phyloP scores from a whole-genome alignment of 2,888 invertebrate genomes.

The Amphiduros pacificus region DNA sequence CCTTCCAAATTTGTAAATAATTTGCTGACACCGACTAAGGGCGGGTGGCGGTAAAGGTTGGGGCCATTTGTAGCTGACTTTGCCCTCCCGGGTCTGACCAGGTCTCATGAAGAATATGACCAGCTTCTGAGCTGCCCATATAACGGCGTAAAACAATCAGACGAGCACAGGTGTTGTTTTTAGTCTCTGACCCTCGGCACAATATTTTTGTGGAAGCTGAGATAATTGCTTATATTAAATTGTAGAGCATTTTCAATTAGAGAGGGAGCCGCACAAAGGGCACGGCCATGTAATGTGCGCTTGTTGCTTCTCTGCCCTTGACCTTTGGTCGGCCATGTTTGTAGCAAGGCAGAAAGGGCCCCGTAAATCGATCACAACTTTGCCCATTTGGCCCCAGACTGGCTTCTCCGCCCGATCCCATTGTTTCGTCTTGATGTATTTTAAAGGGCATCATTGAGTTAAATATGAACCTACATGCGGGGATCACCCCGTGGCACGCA shows the following conservation, averaged over 20 bases:
- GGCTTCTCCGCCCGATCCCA: too few relatives aligned
- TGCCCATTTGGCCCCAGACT: slow-evolving; percentile 3
- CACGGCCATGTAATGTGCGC: too few relatives aligned
- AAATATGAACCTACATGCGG: too few relatives aligned
- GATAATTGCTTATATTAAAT: slow-evolving; percentile 4
- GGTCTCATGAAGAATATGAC: too few relatives aligned
- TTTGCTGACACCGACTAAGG: not conserved
- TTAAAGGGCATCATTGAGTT: too few relatives aligned
- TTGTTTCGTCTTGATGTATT: slow-evolving; percentile 1
- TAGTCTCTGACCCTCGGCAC: not conserved
- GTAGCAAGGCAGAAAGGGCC: too few relatives aligned
- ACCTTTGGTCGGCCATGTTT: too few relatives aligned
- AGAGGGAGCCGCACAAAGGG: not conserved
- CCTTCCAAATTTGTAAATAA: slow-evolving; percentile 3
- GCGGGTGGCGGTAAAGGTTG: not conserved
- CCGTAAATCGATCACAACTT: not conserved
- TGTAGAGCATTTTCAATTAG: not conserved
- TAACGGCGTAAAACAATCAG: slow-evolving; percentile 2
- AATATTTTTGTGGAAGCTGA: not conserved
- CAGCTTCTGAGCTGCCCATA: too few relatives aligned
- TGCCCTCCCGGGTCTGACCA: too few relatives aligned
- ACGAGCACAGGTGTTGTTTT: not conserved
- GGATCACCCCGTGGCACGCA: too few relatives aligned
- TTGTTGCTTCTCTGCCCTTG: too few relatives aligned
- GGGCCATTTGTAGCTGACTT: not conserved